Percentiles rank a stretch among this genome's conserved stretches.
Conservation (phyloP, 2,797 vertebrate species). For the Malacoraja senta region DNA sequence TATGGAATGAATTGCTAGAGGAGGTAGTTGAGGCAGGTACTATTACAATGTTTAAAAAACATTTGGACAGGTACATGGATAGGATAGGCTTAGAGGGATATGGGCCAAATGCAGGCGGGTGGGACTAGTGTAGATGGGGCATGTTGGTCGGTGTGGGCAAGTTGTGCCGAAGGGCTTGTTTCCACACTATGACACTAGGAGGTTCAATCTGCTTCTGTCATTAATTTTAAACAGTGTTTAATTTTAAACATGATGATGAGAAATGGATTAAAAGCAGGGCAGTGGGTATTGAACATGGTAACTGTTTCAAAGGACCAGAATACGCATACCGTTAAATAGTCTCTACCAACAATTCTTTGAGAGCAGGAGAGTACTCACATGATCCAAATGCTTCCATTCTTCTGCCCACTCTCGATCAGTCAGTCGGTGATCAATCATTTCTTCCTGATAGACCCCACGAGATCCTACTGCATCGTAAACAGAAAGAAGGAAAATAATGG, state of each 20-base stretch:
- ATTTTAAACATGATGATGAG: not conserved
- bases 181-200: too few species aligned
- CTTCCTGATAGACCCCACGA: constrained; percentile 89
- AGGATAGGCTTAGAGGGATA: too few species aligned
- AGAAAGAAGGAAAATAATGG: constrained; percentile 38
- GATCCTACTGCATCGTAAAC: constrained; percentile 62
- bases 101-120: too few species aligned
- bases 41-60: too few species aligned
- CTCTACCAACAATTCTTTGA: not conserved
- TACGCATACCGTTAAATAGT: not conserved
- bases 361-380: constrained; percentile 66
- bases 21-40: too few species aligned
- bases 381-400: constrained; percentile 97
- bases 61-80: too few species aligned
- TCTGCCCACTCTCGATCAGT: constrained; percentile 98
- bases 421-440: constrained; percentile 91
- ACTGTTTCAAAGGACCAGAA: not conserved
- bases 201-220: not conserved
- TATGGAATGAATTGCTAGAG: too few species aligned
- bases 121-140: too few species aligned
- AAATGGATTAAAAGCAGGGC: not conserved
- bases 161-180: too few species aligned
- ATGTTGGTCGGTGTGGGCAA: too few species aligned
- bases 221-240: not conserved
- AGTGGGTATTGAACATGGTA: not conserved